Evolutionary conservation across 2,888 invertebrate species (phyloP).

Genomic region (Netelia inedita): DNA sequence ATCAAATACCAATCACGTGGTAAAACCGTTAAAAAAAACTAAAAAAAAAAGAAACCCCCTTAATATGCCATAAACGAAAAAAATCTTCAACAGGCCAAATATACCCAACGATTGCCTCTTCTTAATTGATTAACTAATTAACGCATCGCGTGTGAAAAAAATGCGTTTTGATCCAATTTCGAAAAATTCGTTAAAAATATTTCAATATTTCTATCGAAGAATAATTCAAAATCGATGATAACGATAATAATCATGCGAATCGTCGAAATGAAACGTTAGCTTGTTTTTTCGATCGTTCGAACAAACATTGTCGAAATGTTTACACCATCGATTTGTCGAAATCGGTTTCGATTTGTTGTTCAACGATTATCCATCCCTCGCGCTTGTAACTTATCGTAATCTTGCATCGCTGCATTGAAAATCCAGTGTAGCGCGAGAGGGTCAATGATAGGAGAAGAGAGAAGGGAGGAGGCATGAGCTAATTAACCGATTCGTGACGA

Average conservation of each 20-base stretch:
- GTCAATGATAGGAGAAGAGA: neutral
- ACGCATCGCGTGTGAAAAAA: too few species aligned
- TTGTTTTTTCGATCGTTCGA: conserved; percentile 19
- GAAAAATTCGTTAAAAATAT: neutral
- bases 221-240: too few species aligned
- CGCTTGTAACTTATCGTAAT: neutral
- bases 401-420: neutral
- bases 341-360: conserved; percentile 46
- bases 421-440: neutral
- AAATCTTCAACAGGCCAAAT: neutral
- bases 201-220: too few species aligned
- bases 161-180: neutral
- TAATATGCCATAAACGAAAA: neutral
- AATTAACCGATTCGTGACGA: conserved; percentile 54
- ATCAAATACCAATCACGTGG: neutral
- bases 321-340: conserved; percentile 37
- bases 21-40: neutral
- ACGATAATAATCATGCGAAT: neutral
- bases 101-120: neutral
- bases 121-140: too few species aligned
- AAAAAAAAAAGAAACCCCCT: neutral
- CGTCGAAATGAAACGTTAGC: conserved; percentile 15
- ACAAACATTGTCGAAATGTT: conserved; percentile 37
- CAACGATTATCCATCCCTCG: neutral
- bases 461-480: conserved; percentile 32